Base-by-base conservation (phyloP, 2,888 invertebrate genomes). In the Drosophila multiciliata region DNA sequence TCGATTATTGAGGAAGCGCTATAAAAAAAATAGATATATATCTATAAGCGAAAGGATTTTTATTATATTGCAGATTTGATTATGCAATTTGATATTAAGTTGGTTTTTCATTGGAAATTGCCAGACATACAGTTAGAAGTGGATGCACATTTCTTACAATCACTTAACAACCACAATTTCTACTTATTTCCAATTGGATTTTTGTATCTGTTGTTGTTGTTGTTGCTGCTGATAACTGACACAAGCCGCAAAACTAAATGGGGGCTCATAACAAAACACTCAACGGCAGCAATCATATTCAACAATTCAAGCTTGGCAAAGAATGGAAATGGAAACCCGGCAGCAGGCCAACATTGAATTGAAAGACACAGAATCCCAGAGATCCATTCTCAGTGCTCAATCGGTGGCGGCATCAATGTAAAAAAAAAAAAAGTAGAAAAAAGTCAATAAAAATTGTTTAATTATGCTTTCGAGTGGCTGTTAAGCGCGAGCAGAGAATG, bases 361-460 rank as follows among this genome's bases (percentile, higher is more conserved):
- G 78, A 78, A 58, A 64, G 73, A 73, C 53, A 67, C 48, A 49
- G 58, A 67, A 48, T 66, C 66, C 40, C 66, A 72, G 23, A 55
- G 69, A 74, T 52, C 65, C 76, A 73, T 73, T 73, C 73, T 53
- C 55, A 62, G 48, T 59, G n/a, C 32, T 48, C 38, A 36, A 53
- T 76, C 69, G 65, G 50, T 69, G 75, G 66, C 87, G 84, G 87
- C 89, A 84, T 87, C 87, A 79, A 84, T 84, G 83, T 57, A 68
- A 58, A 40, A 40, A 23, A 58, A 42, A 29, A 29, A 85, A 77
- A 73, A 49, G 17, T n/a, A 59, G 52, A 65, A 59, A 83, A 86
- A 81, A 87, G 84, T 89, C 85, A 85, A 85, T 87, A 85, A 89
- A 87, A 85, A 87, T 87, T 89, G 89, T 84, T 84, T 89, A 84